Percentiles rank a stretch among this genome's conserved stretches.
phyloP scores from a whole-genome alignment of 2,888 invertebrate genomes.

The Ariolimax columbianus region DNA sequence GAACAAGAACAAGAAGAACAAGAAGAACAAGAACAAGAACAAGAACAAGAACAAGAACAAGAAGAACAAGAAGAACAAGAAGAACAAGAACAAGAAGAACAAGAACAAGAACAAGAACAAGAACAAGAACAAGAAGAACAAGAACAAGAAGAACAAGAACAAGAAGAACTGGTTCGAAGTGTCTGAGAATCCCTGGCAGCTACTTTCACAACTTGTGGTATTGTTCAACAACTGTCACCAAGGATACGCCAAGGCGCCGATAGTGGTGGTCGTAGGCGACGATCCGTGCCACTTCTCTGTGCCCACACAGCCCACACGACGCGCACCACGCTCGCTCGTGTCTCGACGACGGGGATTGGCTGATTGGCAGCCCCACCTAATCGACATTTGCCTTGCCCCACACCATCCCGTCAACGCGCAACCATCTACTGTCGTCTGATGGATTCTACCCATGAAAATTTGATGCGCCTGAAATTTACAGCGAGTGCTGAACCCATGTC shows the following conservation, averaged over 20 bases:
- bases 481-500: not conserved
- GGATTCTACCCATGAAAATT: constrained; percentile 45
- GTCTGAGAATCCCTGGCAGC: too few relatives aligned
- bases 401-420: not conserved
- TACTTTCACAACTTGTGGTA: not conserved
- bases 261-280: not conserved
- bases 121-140: too few relatives aligned
- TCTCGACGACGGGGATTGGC: not conserved
- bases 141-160: too few relatives aligned
- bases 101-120: too few relatives aligned
- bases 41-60: too few relatives aligned
- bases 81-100: too few relatives aligned
- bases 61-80: too few relatives aligned
- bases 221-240: not conserved
- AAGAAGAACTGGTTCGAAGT: too few relatives aligned
- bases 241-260: not conserved
- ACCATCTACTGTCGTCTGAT: not conserved
- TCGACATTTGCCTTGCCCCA: not conserved
- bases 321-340: not conserved
- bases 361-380: not conserved
- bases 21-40: too few relatives aligned
- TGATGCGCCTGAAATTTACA: constrained; percentile 44
- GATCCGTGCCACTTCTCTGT: not conserved
- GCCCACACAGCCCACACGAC: too few relatives aligned
- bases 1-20: too few relatives aligned